Percentiles rank a stretch among this genome's conserved stretches.
Evolutionary conservation across 2,113 vertebrate genomes (phyloP).

Genomic region (Myotis lucifugus): DNA sequence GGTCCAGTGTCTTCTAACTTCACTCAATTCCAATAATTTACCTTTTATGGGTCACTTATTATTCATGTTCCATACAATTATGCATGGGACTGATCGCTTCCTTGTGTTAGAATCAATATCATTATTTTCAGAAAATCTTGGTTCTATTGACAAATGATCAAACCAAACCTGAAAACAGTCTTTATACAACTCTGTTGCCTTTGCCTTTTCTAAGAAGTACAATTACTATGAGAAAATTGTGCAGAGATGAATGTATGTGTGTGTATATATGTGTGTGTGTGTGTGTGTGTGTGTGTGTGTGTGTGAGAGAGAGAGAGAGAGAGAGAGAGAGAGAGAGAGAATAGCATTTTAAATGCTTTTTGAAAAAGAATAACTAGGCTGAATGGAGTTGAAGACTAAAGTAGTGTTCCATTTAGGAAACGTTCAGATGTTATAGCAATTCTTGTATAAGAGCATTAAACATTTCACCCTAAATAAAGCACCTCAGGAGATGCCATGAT

Average conservation of each 20-base stretch:
- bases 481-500: background rate
- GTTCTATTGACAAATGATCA: background rate
- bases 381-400: constrained; percentile 4
- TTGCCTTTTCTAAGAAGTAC: background rate
- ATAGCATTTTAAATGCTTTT: constrained; percentile 37
- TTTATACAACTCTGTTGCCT: background rate
- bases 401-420: constrained; percentile 39
- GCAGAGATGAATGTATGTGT: background rate
- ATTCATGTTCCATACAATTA: background rate
- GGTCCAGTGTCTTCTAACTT: background rate
- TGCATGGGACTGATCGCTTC: background rate
- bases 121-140: constrained; percentile 15
- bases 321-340: background rate
- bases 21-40: accelerated
- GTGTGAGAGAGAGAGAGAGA: too few species aligned
- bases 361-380: background rate
- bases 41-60: background rate
- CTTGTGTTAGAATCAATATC: background rate
- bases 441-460: constrained; percentile 12
- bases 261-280: background rate
- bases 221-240: background rate
- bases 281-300: background rate
- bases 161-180: background rate
- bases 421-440: constrained; percentile 16
- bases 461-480: background rate